Base-by-base conservation (phyloP, 2,113 vertebrate genomes). In the Xenopus tropicalis region DNA sequence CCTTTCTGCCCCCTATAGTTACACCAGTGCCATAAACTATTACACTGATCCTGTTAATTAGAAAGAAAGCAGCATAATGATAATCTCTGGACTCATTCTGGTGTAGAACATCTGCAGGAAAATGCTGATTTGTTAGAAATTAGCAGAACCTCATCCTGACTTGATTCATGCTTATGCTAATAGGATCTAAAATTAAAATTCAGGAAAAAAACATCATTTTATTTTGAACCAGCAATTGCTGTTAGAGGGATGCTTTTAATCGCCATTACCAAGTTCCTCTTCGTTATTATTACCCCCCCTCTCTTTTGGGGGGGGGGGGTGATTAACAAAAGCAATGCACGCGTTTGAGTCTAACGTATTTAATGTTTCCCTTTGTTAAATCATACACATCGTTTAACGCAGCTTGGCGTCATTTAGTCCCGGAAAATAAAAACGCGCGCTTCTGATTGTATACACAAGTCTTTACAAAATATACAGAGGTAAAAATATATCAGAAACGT, bases 391-490 rank as follows among this genome's bases (percentile, higher is more conserved):
- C 14, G 14, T 61, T 61, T 22, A 61, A 24, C 14, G 22, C 23
- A 61, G 21, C 21, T 61, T 0, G 9, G 17, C 1, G 4, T 24
- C 23, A 24, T 23, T 24, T 14, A 61, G 58, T 61, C 12, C 11
- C 58, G 11, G 21, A 61, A 61, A 61, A 61, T 61, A 24, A 61
- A 64, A 52, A 59, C 24, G 10, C 24, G 14, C 23, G 14, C 20
- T 14, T 13, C 48, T 22, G 21, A 52, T 63, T 11, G 58, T 63
- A 69, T 69, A 63, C 23, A 62, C 46, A 57, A 25, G 16, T 69
- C 21, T 76, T 62, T 76, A 76, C 73, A 76, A 76, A 76, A 76
- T 76, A 63, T 76, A 76, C 73, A 76, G 42, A 52, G 61, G 19
- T 61, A 74, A 22, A 74, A 22, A 24, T 48, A 44, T 44, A 48